Conservation (phyloP, 2,797 vertebrate species). For the Limnodromus scolopaceus region DNA sequence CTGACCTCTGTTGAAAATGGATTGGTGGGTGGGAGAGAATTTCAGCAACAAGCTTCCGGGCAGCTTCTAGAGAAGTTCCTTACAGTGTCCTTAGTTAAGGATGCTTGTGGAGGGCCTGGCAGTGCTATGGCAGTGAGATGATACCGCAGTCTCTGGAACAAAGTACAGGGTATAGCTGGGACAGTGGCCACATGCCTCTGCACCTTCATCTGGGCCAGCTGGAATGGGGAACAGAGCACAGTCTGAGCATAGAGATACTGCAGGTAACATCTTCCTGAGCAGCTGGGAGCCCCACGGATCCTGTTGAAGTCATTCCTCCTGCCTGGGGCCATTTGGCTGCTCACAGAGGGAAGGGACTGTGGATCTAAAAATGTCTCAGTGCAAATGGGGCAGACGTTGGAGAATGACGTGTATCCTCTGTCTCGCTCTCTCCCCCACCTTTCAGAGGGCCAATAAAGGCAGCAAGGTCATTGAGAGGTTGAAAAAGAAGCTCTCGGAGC, state of each 20-base stretch:
- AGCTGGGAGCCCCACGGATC: neutral
- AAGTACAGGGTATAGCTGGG: neutral
- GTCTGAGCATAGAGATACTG: neutral
- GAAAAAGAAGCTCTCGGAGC: slow-evolving; percentile 93
- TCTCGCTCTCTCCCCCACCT: neutral
- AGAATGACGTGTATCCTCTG: neutral
- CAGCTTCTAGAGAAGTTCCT: neutral
- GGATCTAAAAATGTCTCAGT: neutral
- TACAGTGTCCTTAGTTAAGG: neutral
- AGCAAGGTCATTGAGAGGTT: slow-evolving; percentile 89
- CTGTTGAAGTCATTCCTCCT: neutral
- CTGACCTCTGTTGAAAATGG: neutral
- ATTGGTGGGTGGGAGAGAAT: neutral
- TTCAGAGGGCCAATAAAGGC: slow-evolving; percentile 91
- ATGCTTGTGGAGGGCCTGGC: neutral
- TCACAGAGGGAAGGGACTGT: neutral
- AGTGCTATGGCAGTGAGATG: neutral
- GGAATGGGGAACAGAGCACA: neutral
- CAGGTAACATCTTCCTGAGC: neutral
- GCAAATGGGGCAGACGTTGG: neutral
- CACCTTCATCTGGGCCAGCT: neutral
- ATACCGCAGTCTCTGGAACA: neutral
- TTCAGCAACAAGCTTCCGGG: neutral
- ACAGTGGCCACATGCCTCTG: neutral
- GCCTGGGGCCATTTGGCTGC: neutral